Conservation (phyloP, 2,797 vertebrate species). For the Pseudochaenichthys georgianus region DNA sequence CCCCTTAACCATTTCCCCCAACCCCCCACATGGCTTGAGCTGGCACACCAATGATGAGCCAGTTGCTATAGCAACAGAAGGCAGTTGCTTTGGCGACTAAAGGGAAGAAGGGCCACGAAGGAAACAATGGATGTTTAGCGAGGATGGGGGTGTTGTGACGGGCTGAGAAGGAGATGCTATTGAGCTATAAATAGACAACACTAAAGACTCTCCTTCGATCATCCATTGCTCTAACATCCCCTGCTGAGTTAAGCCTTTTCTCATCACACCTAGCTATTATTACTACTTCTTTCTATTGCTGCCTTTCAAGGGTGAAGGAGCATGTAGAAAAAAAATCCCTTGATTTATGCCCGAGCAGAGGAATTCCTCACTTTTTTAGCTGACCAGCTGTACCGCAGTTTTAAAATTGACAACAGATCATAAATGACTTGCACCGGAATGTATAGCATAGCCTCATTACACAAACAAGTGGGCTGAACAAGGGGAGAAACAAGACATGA, state of each 20-base stretch:
- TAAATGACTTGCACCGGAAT: constrained; percentile 10
- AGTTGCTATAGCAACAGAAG: constrained; percentile 86
- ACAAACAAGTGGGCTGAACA: neutral
- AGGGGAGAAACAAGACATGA: neutral
- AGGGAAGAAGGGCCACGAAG: constrained; percentile 73
- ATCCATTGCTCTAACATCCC: constrained; percentile 9
- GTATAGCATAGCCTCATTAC: neutral
- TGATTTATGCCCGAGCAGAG: constrained; percentile 16
- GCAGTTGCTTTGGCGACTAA: constrained; percentile 87
- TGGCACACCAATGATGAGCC: constrained; percentile 69
- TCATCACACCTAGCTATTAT: constrained; percentile 40
- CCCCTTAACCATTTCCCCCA: constrained; percentile 29
- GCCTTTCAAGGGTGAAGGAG: constrained; percentile 21
- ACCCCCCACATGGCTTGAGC: constrained; percentile 59
- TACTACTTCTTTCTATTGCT: constrained; percentile 9
- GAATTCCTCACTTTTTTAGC: constrained; percentile 18
- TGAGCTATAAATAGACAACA: constrained; percentile 77
- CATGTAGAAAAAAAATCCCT: constrained; percentile 3
- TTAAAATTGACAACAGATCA: neutral
- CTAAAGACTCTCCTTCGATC: constrained; percentile 48
- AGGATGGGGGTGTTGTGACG: constrained; percentile 56
- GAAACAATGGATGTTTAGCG: constrained; percentile 77
- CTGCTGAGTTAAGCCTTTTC: constrained; percentile 22
- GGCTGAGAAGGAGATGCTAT: constrained; percentile 51
- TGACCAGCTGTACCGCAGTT: neutral